Evolutionary conservation across 2,113 vertebrate species (phyloP).

Genomic region (Ptilonorhynchus violaceus): DNA sequence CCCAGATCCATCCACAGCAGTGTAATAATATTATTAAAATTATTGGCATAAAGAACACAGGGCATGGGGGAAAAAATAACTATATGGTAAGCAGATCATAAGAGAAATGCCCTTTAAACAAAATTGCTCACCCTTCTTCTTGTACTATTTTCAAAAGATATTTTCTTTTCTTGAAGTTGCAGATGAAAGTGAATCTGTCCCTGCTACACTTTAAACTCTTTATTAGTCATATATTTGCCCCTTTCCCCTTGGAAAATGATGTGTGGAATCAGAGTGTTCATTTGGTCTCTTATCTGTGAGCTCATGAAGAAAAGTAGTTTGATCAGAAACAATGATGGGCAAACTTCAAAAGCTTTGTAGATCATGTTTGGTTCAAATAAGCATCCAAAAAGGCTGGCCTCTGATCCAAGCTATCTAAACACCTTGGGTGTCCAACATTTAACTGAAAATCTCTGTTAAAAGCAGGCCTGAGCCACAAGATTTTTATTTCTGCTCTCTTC

Average conservation of each 20-base stretch:
- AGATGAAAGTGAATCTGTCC: neutral
- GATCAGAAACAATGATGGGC: neutral
- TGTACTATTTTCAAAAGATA: neutral
- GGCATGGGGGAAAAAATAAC: neutral
- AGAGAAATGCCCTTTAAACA: neutral
- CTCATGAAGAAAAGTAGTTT: conserved; percentile 49
- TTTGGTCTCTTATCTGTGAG: conserved; percentile 29
- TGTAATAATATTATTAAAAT: conserved; percentile 55
- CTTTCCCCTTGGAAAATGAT: neutral
- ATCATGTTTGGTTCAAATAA: conserved; percentile 9
- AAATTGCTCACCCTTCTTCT: neutral
- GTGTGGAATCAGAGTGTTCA: neutral
- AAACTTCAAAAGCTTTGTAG: conserved; percentile 46
- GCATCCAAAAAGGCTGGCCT: neutral
- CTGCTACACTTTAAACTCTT: neutral
- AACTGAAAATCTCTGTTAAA: conserved; percentile 25
- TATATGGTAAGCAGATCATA: neutral
- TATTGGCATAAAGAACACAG: conserved; percentile 36
- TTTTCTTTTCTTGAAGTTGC: neutral
- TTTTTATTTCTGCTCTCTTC: conserved; percentile 2
- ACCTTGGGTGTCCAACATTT: conserved; percentile 20
- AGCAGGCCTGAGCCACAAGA: neutral
- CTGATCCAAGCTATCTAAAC: conserved; percentile 24
- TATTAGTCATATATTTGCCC: neutral
- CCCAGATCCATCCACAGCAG: neutral